Conservation (phyloP, 2,113 vertebrate genomes). For the Litocranius walleri region DNA sequence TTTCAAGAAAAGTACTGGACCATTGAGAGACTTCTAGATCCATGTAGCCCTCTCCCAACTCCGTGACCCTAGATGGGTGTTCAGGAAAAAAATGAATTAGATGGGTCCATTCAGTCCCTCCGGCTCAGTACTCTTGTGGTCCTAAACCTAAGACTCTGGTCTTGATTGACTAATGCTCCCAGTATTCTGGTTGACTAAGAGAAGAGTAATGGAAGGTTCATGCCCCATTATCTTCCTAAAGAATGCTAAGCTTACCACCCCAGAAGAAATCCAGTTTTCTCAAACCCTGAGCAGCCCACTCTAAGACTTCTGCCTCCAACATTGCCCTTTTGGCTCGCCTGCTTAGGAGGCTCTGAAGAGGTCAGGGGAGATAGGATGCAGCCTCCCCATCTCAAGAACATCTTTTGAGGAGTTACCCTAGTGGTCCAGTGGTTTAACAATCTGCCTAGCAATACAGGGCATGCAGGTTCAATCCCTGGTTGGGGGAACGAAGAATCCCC, state of each 20-base stretch:
- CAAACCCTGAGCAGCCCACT: neutral
- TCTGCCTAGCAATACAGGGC: neutral
- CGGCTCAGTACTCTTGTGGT: neutral
- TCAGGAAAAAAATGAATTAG: neutral
- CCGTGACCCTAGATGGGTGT: accelerated
- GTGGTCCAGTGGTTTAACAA: neutral
- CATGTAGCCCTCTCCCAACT: neutral
- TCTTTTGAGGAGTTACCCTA: neutral
- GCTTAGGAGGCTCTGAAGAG: neutral
- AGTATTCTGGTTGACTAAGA: neutral
- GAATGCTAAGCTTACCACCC: neutral
- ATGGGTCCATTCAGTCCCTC: neutral
- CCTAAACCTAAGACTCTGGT: neutral
- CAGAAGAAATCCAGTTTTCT: neutral
- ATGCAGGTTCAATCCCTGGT: neutral
- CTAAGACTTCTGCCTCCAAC: neutral
- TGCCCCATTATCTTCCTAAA: neutral
- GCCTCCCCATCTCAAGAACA: neutral
- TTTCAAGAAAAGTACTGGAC: neutral
- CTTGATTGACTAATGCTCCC: accelerated
- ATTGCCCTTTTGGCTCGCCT: neutral
- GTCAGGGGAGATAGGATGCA: neutral
- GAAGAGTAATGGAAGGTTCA: neutral
- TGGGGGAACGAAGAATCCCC: accelerated
- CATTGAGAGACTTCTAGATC: neutral